Base-by-base conservation (phyloP, 2,888 invertebrate species). In the Drosophila gaucha region DNA sequence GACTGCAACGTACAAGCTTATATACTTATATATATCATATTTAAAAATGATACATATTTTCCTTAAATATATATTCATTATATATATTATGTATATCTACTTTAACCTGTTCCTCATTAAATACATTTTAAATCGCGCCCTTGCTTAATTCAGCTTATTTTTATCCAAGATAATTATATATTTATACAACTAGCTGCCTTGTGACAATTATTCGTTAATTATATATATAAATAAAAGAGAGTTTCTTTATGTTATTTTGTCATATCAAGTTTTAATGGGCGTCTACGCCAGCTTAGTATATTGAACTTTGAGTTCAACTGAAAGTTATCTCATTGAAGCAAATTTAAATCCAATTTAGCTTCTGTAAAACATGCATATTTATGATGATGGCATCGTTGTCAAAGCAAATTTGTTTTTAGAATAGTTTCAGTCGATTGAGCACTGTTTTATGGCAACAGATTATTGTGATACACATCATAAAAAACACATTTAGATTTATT, bases 251-350 rank as follows among this genome's bases (percentile, higher is more conserved):
- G n/a, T 8, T 1, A 1, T 39, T 46, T 26, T 16, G 6, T 20
- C 24, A 10, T 18, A n/a, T 39, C 12, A 16, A 28, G 16, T 28
- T 22, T n/a, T n/a, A n/a, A n/a, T n/a, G n/a, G n/a, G n/a, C n/a
- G n/a, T n/a, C n/a, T n/a, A n/a, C n/a, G n/a, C n/a, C n/a, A n/a
- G n/a, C n/a, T n/a, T 16, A 22, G 16, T 52, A 35, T 28, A 28
- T 16, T 57, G 57, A 56, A 47, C 41, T 67, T 57, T 43, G 31
- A 33, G 28, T 30, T 22, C 0, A n/a, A 39, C 8, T 41, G n/a
- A n/a, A n/a, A n/a, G n/a, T n/a, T n/a, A n/a, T n/a, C n/a, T 39
- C 22, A 6, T 16, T 6, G 26, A n/a, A 47, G 6, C 18, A n/a
- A 41, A 43, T 56, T 66, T n/a, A 44, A 51, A 51, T 24, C 39